Evolutionary conservation across 2,797 vertebrate genomes (phyloP).

Genomic region (Lacerta agilis): DNA sequence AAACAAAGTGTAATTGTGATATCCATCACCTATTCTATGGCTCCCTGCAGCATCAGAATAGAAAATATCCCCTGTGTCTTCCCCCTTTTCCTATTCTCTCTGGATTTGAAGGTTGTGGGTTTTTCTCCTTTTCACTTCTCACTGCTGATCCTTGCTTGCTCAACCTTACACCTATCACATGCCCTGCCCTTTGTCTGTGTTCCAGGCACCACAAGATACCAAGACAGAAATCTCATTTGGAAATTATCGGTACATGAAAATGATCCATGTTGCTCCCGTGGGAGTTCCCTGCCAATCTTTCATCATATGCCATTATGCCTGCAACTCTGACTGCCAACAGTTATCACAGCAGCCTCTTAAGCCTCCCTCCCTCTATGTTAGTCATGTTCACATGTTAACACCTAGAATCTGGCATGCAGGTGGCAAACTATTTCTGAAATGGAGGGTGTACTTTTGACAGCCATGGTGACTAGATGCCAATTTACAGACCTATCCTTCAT

Average conservation of each 20-base stretch:
- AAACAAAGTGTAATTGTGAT: not conserved
- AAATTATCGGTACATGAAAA: not conserved
- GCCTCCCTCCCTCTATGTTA: not conserved
- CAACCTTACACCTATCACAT: not conserved
- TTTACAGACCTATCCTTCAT: not conserved
- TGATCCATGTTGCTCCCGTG: not conserved
- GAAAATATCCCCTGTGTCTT: not conserved
- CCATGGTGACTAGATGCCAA: not conserved
- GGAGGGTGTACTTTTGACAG: not conserved
- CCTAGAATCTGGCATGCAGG: too few relatives aligned
- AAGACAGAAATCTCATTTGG: not conserved
- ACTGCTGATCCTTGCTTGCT: not conserved
- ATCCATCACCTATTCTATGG: not conserved
- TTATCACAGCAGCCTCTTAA: not conserved
- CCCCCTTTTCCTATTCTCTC: not conserved
- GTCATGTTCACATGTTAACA: not conserved
- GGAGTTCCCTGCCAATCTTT: not conserved
- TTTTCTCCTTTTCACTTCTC: not conserved
- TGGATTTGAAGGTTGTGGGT: not conserved
- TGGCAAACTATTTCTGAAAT: not conserved
- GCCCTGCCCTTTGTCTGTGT: not conserved
- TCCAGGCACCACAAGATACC: not conserved
- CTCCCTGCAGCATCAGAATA: not conserved
- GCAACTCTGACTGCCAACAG: not conserved
- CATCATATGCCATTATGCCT: not conserved